Evolutionary conservation across 2,797 vertebrate genomes (phyloP).

Genomic region (Capromys pilorides): DNA sequence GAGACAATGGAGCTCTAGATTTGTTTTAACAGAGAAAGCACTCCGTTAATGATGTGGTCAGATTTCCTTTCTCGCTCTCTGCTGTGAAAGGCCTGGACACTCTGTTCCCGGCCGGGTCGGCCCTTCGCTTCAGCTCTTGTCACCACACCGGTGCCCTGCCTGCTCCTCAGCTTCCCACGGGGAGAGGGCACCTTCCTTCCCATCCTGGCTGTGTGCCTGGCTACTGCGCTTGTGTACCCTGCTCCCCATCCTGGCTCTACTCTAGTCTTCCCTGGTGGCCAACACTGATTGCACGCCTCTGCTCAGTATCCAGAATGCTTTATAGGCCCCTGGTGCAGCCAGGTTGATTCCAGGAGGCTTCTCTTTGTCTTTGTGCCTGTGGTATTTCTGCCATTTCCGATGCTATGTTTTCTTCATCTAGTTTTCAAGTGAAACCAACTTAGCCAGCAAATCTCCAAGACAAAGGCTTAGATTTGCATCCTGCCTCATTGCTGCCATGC

Average conservation of each 20-base stretch:
- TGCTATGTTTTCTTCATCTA: conserved; percentile 20
- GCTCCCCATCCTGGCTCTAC: not conserved
- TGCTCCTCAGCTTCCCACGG: not conserved
- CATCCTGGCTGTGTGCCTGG: not conserved
- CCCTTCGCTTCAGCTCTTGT: not conserved
- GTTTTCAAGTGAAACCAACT: conserved; percentile 37
- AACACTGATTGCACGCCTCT: conserved; percentile 47
- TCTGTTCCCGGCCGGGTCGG: not conserved
- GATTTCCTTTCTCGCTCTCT: not conserved
- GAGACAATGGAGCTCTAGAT: conserved; percentile 36
- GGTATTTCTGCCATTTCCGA: conserved; percentile 30
- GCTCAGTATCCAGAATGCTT: conserved; percentile 51
- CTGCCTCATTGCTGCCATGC: not conserved
- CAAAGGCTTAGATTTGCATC: not conserved
- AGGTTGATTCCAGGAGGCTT: not conserved
- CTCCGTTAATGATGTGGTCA: not conserved
- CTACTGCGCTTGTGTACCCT: not conserved
- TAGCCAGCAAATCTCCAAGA: conserved; percentile 1
- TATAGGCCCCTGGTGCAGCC: not conserved
- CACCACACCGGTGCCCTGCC: not conserved
- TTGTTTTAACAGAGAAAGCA: conserved; percentile 49
- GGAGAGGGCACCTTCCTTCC: not conserved
- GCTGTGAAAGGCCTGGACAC: conserved; percentile 15
- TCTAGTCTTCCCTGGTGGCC: not conserved
- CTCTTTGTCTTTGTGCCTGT: not conserved